Percentiles rank a stretch among this genome's conserved stretches.
These are phyloP conservation scores for Sepioteuthis lessoniana DNA, from an alignment of 2,888 invertebrate species.

Conservation along the genomic window DNA sequence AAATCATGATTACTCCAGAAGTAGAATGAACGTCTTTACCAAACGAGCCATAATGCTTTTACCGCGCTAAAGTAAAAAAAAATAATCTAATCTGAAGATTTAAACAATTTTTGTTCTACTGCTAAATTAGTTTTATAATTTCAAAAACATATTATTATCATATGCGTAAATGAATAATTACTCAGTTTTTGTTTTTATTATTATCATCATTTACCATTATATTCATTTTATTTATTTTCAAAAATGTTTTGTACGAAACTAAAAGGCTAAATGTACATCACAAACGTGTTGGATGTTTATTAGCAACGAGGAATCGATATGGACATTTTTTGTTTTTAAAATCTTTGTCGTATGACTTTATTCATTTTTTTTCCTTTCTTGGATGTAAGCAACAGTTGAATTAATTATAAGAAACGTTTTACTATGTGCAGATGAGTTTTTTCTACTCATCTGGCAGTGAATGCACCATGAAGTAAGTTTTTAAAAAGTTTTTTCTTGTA, in stretches of 20 bases:
- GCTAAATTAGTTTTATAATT: background rate
- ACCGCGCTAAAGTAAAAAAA: background rate
- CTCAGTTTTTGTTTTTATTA: too few relatives aligned
- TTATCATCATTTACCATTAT: too few relatives aligned
- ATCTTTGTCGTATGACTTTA: too few relatives aligned
- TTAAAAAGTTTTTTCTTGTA: too few relatives aligned
- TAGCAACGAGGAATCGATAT: background rate
- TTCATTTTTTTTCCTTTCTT: background rate
- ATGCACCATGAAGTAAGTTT: background rate
- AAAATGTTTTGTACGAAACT: background rate
- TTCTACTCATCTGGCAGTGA: background rate
- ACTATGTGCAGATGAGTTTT: background rate
- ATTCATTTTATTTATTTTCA: background rate
- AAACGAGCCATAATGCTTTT: background rate
- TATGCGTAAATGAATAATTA: too few relatives aligned
- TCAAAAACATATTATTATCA: background rate
- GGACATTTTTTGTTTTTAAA: background rate
- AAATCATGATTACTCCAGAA: too few relatives aligned
- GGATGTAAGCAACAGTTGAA: background rate
- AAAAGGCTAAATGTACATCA: background rate
- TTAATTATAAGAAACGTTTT: background rate
- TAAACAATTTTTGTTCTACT: background rate
- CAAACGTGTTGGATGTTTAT: background rate
- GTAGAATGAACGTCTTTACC: background rate
- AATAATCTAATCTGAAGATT: background rate